Percentiles rank a stretch among this genome's conserved stretches.
These are phyloP conservation scores for Melieria omissa DNA, from an alignment of 2,888 invertebrate species.

Conservation along the genomic window DNA sequence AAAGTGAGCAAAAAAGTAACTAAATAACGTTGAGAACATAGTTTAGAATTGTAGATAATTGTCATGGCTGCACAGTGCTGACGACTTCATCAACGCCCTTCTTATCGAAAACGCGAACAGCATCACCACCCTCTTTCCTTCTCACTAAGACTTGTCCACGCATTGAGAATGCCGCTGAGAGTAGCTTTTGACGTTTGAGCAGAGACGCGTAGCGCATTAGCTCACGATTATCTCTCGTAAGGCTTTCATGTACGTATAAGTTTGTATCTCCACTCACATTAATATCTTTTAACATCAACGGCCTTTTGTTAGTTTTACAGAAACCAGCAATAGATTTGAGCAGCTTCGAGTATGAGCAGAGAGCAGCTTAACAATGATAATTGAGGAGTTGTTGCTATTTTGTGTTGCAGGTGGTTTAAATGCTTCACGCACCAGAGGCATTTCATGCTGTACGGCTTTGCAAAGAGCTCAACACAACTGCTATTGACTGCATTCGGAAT, in stretches of 20 bases:
- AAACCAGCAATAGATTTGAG: neutral
- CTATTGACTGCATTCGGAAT: neutral
- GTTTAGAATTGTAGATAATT: too few species aligned
- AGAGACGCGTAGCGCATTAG: constrained; percentile 5
- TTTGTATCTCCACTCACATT: too few species aligned
- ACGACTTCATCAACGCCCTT: neutral
- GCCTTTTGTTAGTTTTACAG: neutral
- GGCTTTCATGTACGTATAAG: constrained; percentile 4
- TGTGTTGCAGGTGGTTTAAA: neutral
- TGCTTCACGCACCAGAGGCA: neutral
- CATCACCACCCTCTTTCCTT: neutral
- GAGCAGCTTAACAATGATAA: neutral
- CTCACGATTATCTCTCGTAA: neutral
- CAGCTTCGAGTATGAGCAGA: neutral
- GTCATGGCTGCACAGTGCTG: neutral
- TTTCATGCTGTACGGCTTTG: neutral
- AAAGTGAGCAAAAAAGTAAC: too few species aligned
- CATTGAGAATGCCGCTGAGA: neutral
- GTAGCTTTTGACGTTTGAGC: constrained; percentile 10
- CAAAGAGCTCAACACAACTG: neutral
- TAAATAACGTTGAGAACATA: too few species aligned
- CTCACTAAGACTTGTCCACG: neutral
- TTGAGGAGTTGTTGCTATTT: too few species aligned
- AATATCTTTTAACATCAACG: too few species aligned
- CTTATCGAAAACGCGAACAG: neutral